phyloP scores from a whole-genome alignment of 2,113 vertebrate species.

The Xiphias gladius region DNA sequence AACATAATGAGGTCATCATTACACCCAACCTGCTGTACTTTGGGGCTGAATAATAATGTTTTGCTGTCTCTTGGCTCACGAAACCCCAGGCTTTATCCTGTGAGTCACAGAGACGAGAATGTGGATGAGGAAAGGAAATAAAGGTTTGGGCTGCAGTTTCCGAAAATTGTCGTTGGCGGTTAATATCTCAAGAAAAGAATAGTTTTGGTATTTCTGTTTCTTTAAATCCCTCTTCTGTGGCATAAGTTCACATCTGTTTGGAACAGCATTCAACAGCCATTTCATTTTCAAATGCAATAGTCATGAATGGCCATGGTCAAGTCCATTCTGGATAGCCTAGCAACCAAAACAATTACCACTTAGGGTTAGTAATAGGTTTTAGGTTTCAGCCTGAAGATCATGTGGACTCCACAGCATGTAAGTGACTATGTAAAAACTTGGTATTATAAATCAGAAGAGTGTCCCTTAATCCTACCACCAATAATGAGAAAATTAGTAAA shows the following conservation, averaged over 20 bases:
- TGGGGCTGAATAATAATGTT: conserved; percentile 57
- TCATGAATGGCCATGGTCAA: neutral
- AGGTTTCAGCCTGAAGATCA: neutral
- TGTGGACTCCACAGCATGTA: neutral
- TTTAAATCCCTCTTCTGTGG: conserved; percentile 14
- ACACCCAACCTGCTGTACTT: conserved; percentile 46
- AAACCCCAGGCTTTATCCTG: conserved; percentile 40
- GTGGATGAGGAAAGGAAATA: conserved; percentile 36
- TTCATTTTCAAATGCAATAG: conserved; percentile 16
- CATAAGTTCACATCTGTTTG: conserved; percentile 22
- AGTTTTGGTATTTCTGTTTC: conserved; percentile 1
- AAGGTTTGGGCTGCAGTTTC: conserved; percentile 18
- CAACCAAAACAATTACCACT: neutral
- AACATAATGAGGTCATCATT: conserved; percentile 68
- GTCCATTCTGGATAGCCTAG: neutral
- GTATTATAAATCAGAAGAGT: neutral
- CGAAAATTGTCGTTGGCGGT: conserved; percentile 18
- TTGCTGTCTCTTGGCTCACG: conserved; percentile 41
- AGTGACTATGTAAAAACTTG: neutral
- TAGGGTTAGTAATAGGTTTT: neutral
- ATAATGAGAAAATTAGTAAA: neutral
- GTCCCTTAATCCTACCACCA: neutral
- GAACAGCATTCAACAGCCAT: conserved; percentile 15
- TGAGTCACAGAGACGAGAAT: conserved; percentile 54
- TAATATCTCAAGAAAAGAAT: conserved; percentile 26